A percentile compares a stretch with the other conserved stretches of the same genome.
phyloP scores from a whole-genome alignment of 1,140 invertebrate species.

The Maniola jurtina region DNA sequence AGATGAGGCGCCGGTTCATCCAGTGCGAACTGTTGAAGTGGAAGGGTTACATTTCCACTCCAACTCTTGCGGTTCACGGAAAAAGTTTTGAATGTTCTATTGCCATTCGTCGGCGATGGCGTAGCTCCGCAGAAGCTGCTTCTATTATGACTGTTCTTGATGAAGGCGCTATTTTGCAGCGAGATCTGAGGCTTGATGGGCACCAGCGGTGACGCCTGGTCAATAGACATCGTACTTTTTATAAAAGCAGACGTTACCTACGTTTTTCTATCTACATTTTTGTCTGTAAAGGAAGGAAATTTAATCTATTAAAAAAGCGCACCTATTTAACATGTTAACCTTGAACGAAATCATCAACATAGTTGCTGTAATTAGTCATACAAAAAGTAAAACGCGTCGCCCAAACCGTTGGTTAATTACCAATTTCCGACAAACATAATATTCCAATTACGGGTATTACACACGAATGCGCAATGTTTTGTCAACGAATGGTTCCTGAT shows the following conservation, averaged over 20 bases:
- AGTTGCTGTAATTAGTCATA: slow-evolving; percentile 41
- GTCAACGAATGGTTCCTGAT: slow-evolving; percentile 41
- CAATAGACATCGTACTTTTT: slow-evolving; percentile 75
- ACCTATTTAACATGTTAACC: slow-evolving; percentile 1
- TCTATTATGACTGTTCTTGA: slow-evolving; percentile 75
- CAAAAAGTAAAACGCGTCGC: slow-evolving; percentile 17
- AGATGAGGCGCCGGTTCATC: slow-evolving; percentile 64
- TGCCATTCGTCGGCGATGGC: slow-evolving; percentile 66
- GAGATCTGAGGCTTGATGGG: slow-evolving; percentile 76
- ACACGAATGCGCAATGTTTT: slow-evolving; percentile 37
- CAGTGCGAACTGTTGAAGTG: slow-evolving; percentile 68
- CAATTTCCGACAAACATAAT: slow-evolving; percentile 29
- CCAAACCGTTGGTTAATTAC: slow-evolving; percentile 12
- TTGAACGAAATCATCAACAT: slow-evolving; percentile 54
- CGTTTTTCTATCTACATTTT: slow-evolving; percentile 71
- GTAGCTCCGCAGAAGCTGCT: slow-evolving; percentile 76
- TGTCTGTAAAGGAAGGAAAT: slow-evolving; percentile 68
- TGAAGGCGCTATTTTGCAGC: slow-evolving; percentile 73
- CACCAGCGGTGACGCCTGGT: slow-evolving; percentile 75
- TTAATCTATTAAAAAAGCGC: slow-evolving; percentile 23
- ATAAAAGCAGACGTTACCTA: slow-evolving; percentile 55
- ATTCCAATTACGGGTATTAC: slow-evolving; percentile 17
- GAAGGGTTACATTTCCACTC: slow-evolving; percentile 76
- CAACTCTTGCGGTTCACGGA: slow-evolving; percentile 76
- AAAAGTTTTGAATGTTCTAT: slow-evolving; percentile 73